phyloP scores from a whole-genome alignment of 2,888 invertebrate genomes.

The Amphipyra berbera region DNA sequence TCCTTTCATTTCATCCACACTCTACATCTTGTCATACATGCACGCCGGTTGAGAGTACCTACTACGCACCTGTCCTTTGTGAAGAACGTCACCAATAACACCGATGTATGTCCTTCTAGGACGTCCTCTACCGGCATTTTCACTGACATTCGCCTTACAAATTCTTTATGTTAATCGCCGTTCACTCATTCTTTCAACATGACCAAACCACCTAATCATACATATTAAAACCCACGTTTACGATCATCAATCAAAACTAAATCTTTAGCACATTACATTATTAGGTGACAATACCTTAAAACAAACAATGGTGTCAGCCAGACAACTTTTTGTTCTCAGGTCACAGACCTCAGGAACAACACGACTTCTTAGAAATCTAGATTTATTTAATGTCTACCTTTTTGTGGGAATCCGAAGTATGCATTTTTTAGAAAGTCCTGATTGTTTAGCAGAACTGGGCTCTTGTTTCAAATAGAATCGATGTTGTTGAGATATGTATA shows the following conservation, averaged over 20 bases:
- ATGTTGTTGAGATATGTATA: constrained; percentile 26
- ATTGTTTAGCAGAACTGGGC: constrained; percentile 19
- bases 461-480: constrained; percentile 7
- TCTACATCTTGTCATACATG: too few relatives aligned
- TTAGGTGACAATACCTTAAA: constrained; percentile 27
- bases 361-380: constrained; percentile 55
- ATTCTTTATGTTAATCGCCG: too few relatives aligned
- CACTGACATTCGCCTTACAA: too few relatives aligned
- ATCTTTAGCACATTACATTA: constrained; percentile 4
- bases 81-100: too few relatives aligned
- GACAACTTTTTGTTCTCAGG: constrained; percentile 51
- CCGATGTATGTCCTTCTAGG: too few relatives aligned
- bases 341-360: constrained; percentile 46
- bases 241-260: constrained; percentile 26
- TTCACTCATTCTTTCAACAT: too few relatives aligned
- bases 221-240: background rate
- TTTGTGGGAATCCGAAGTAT: constrained; percentile 42
- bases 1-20: too few relatives aligned
- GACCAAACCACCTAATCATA: background rate
- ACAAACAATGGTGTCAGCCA: constrained; percentile 30
- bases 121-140: too few relatives aligned
- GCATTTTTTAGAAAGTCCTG: constrained; percentile 44
- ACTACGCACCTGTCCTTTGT: too few relatives aligned
- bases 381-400: constrained; percentile 44
- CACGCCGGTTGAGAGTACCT: too few relatives aligned